Evolutionary conservation across 2,113 vertebrate genomes (phyloP), one percentile per base, ranked within the genome.

Genomic region (Neodontobutis hainanensis): DNA sequence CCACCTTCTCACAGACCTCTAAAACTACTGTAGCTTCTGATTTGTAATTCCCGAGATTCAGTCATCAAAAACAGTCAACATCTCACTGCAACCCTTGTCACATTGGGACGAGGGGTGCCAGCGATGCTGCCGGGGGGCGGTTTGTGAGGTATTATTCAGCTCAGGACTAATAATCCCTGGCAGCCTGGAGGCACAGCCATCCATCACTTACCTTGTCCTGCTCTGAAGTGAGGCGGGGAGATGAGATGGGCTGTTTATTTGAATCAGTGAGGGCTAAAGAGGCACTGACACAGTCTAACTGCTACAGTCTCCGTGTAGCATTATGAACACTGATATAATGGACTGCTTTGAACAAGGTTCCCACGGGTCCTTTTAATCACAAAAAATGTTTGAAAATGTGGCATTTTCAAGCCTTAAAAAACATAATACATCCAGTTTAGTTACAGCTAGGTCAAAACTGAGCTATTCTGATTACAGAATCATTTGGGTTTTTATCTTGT

Each of bases 171-270:
- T 82, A 83, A 84, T 73, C 82, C 57, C 75, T 72, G 63, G 63
- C 78, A 84, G 79, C 53, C 62, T 45, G 38, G 55, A 84, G 78
- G 66, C 8, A 5, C 61, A 11, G 61, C 57, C 52, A 83, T 88
- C 85, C 77, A 85, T 85, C 83, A 87, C 83, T 82, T 85, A 88
- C 78, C 86, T 82, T 68, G 65, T 84, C 70, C 74, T 85, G 65
- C 11, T 79, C 78, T 73, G 65, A 84, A 81, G 34, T 70, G 68
- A 65, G 67, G 59, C 3, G 47, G 70, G n/a, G 61, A 75, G 68
- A 85, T 86, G 61, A 64, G 78, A 82, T 46, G 14, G 48, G 63
- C 70, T 82, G 76, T 80, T 82, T 77, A 62, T 73, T 36, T 74
- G 69, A 67, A 77, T 73, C 65, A 72, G 62, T 8, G 48, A 65